Evolutionary conservation across 2,113 vertebrate species (phyloP).

Genomic region (Physeter macrocephalus): DNA sequence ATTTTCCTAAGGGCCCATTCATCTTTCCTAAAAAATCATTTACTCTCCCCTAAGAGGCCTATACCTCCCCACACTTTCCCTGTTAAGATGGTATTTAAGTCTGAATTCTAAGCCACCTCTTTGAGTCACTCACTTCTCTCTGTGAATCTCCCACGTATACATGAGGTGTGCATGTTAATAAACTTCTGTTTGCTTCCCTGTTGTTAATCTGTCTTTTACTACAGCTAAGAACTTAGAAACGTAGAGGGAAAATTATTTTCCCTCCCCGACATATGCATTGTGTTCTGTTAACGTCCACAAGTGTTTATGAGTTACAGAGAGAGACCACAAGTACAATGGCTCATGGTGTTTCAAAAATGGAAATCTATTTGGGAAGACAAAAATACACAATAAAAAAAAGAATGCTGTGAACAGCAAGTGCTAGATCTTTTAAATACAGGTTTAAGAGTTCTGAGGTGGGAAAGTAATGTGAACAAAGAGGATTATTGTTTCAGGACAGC

Average conservation of each 20-base stretch:
- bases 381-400: background rate
- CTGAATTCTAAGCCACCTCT: background rate
- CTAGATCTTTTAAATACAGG: background rate
- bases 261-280: background rate
- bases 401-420: background rate
- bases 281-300: background rate
- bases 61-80: background rate
- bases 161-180: background rate
- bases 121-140: background rate
- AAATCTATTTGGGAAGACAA: background rate
- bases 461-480: background rate
- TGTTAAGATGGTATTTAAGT: background rate
- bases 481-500: background rate
- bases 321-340: background rate
- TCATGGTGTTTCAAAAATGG: background rate
- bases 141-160: background rate
- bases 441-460: background rate
- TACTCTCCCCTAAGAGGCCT: background rate
- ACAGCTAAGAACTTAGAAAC: background rate
- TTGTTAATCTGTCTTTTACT: background rate
- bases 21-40: background rate
- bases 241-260: background rate
- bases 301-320: background rate
- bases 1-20: background rate
- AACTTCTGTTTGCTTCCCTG: background rate